Evolutionary conservation across 2,113 vertebrate species (phyloP), one percentile per base, ranked within the genome.

Genomic region (Malurus melanocephalus): DNA sequence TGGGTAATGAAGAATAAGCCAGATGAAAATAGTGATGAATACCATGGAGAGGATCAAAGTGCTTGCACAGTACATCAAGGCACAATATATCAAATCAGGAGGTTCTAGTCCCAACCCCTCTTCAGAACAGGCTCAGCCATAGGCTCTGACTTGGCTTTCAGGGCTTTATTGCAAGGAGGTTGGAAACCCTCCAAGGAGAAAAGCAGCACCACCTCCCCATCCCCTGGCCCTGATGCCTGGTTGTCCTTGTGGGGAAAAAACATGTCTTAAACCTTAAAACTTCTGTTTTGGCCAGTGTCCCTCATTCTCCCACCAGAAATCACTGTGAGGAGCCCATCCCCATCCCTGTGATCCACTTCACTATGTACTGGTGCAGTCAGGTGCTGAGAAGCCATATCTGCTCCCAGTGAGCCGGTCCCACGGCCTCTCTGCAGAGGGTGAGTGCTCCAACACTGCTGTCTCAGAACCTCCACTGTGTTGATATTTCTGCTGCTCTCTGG

Each of bases 211-310:
- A 40, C 16, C 4, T 65, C 2, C 13, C 12, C 23, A 12, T 1
- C 2, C 8, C 11, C 9, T 11, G 2, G 27, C 0, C 0, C 9
- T 49, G 16, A 20, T 49, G 5, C 5, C 19, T 26, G 10, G 10
- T 28, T 66, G 11, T 33, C 11, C 8, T 42, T 38, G 3, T 6
- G 10, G 20, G 8, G 10, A 62, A 90, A 45, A 45, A 18, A 5
- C 4, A 17, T n/a, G 12, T 48, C 38, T 68, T 38, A 81, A 78
- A 56, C 5, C 2, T 16, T 56, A 16, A 43, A 43, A 66, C 3
- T 0, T 33, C 3, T 49, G 2, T 53, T 66, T 53, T 13, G 5
- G 26, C 16, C 18, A 52, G 4, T 2, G 0, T 57, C 24, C 65
- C 20, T 71, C 1, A 0, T 42, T 60, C 3, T 73, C 7, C 14